Evolutionary conservation across 2,888 invertebrate species (phyloP), one percentile per base, ranked within the genome.

Genomic region (Leptothorax acervorum): DNA sequence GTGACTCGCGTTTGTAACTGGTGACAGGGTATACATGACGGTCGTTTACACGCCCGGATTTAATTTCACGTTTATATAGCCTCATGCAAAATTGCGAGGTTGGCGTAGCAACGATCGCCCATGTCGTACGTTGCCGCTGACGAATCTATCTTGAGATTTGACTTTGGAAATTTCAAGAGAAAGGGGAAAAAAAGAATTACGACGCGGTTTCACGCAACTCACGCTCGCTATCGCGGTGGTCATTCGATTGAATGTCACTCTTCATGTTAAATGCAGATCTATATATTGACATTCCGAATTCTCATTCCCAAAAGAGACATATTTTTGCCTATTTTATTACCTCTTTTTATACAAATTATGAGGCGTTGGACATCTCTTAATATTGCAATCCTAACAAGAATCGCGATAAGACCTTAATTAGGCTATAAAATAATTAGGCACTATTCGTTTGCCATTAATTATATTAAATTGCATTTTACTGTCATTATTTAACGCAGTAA

Each of bases 1-100:
- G 74, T 81, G 79, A 81, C 79, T 81, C 60, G 79, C 60, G 60
- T 81, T 81, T 60, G 60, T 60, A 81, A 81, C 57, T 48, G 57
- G 60, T 45, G 75, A 39, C 75, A 48, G 39, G 48, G 28, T 48
- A 57, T 73, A 68, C 71, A 55, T 28, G 35, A 39, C 75, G 71
- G 48, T 31, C 73, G 79, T 53, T 81, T 74, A 60, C 55, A 81
- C 48, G 57, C 23, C 42, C 45, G 60, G 79, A 81, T 81, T 81
- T 73, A 81, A 81, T 81, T 74, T 81, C 60, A 28, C 60, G 48
- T 73, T 73, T 60, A 23, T 23, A 23, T 23, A 57, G 45, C 15
- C n/a, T 55, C 71, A 23, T 57, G 73, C 74, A 57, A 73, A 70
- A 70, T 23, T 60, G 45, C 73, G 53, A 65, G 35, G 8, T 3